These are phyloP conservation scores for Phalacrocorax carbo DNA, from an alignment of 2,113 vertebrate species.

Conservation along the genomic window DNA sequence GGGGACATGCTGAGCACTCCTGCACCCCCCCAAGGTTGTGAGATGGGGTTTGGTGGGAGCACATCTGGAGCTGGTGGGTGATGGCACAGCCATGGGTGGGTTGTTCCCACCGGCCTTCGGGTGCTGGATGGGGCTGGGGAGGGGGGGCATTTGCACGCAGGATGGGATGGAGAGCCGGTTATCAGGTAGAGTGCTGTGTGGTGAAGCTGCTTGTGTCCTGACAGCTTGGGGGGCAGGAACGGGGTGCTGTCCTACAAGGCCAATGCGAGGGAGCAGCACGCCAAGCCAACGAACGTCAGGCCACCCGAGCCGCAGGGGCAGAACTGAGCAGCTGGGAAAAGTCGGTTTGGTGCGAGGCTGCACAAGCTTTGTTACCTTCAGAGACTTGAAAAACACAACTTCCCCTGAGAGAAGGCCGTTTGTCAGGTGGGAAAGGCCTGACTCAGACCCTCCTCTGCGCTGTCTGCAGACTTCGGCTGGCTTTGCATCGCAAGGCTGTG, in stretches of 20 bases:
- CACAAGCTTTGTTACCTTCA: rapidly evolving
- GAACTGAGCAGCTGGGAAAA: neutral
- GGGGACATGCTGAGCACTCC: neutral
- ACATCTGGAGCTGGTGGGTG: neutral
- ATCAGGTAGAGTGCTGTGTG: neutral
- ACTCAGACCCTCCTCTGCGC: neutral
- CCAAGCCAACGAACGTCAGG: too few species aligned
- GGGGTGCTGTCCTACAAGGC: neutral
- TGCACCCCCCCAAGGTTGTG: rapidly evolving
- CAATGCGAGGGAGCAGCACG: rapidly evolving
- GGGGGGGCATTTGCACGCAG: neutral
- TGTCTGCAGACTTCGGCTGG: neutral
- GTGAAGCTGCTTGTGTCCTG: too few species aligned
- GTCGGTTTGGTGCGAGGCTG: neutral
- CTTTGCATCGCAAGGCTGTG: neutral
- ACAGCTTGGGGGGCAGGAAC: neutral
- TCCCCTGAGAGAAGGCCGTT: rapidly evolving
- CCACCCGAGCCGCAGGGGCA: neutral
- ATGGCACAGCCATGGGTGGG: rapidly evolving
- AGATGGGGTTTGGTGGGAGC: neutral
- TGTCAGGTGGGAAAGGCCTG: neutral
- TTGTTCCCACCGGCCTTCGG: rapidly evolving
- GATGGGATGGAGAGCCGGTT: neutral
- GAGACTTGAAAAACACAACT: rapidly evolving
- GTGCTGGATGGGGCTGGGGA: too few species aligned